phyloP scores from a whole-genome alignment of 2,113 vertebrate genomes.

The Rhineura floridana region DNA sequence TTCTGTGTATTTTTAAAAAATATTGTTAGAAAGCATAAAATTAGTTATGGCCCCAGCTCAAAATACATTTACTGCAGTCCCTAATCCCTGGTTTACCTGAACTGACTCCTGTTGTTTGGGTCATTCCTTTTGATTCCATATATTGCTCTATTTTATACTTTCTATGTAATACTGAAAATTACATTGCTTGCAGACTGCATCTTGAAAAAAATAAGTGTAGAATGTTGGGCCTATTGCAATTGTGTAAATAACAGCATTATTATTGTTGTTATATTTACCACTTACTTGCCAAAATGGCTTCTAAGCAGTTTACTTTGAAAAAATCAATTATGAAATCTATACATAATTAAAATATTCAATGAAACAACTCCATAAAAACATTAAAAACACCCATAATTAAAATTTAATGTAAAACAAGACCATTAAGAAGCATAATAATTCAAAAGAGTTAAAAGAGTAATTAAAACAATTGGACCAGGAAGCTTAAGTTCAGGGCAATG shows the following conservation, averaged over 20 bases:
- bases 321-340: no score
- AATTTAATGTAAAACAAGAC: no score
- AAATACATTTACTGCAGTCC: neutral
- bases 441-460: no score
- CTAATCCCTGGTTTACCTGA: neutral
- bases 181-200: neutral
- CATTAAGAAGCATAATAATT: no score
- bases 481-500: no score
- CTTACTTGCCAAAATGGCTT: no score
- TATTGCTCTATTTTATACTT: neutral
- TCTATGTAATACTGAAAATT: neutral
- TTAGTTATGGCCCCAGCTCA: neutral
- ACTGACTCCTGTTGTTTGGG: neutral
- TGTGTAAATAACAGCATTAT: neutral
- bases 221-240: neutral
- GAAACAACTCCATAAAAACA: no score
- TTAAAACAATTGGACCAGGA: no score
- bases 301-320: no score
- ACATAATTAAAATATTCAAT: no score
- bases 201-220: neutral
- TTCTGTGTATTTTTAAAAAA: neutral
- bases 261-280: no score
- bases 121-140: neutral
- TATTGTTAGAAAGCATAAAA: neutral
- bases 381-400: no score